Conservation (phyloP, 2,797 vertebrate species). For the Sibirionetta formosa region DNA sequence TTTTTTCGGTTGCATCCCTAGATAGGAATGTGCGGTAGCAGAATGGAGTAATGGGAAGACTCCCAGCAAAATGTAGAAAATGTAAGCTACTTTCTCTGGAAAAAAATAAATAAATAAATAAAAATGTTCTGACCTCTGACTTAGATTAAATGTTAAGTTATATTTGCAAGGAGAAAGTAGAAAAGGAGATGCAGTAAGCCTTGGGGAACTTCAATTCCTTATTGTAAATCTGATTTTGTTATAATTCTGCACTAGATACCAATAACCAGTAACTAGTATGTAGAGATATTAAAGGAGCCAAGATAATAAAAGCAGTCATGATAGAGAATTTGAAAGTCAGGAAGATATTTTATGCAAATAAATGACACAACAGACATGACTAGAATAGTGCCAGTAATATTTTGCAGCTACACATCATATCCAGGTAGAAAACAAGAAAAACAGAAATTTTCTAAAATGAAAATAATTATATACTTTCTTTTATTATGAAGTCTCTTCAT, state of each 20-base stretch:
- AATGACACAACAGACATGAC: not conserved
- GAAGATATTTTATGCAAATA: not conserved
- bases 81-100: not conserved
- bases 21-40: not conserved
- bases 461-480: not conserved
- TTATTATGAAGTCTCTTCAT: not conserved
- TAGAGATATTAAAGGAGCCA: not conserved
- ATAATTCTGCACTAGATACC: not conserved
- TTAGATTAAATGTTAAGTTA: not conserved
- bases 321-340: not conserved
- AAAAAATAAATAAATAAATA: not conserved
- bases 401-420: not conserved
- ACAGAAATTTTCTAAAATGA: not conserved
- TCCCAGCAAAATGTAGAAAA: not conserved
- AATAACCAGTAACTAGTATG: not conserved
- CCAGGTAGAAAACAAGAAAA: not conserved
- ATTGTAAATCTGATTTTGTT: not conserved
- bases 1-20: not conserved
- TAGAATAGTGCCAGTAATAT: not conserved
- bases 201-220: not conserved
- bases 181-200: not conserved
- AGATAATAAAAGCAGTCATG: not conserved
- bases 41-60: not conserved
- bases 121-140: not conserved
- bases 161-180: not conserved